A percentile compares a stretch with the other conserved stretches of the same genome.
Conservation (phyloP, 2,797 vertebrate genomes). For the Cyclura pinguis region DNA sequence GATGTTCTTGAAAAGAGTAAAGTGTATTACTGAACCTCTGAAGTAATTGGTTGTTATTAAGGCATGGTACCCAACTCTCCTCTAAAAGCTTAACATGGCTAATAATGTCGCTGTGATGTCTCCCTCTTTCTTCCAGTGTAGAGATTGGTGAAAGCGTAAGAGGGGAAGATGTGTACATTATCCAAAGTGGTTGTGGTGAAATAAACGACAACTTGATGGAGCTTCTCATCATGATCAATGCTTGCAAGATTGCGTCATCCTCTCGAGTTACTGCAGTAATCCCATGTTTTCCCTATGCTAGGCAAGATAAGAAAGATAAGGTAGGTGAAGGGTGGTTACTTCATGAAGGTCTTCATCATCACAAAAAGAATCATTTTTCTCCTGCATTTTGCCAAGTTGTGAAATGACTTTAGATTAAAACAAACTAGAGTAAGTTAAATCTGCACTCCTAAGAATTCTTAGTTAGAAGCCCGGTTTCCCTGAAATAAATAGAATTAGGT, state of each 20-base stretch:
- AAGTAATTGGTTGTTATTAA: neutral
- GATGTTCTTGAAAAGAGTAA: neutral
- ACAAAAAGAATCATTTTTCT: neutral
- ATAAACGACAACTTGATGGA: slow-evolving; percentile 98
- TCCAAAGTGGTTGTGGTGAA: slow-evolving; percentile 95
- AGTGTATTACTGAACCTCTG: neutral
- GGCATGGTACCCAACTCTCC: neutral
- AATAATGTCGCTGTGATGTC: slow-evolving; percentile 6
- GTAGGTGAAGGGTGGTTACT: slow-evolving; percentile 73
- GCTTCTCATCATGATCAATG: slow-evolving; percentile 96
- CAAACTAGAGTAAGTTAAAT: neutral
- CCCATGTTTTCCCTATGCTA: slow-evolving; percentile 94
- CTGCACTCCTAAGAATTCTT: neutral
- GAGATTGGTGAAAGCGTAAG: slow-evolving; percentile 97
- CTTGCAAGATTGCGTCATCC: slow-evolving; percentile 95
- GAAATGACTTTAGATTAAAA: slow-evolving; percentile 13
- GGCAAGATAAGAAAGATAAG: slow-evolving; percentile 97
- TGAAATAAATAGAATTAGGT: neutral
- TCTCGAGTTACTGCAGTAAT: slow-evolving; percentile 95
- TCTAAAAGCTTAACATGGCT: neutral
- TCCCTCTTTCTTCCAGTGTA: slow-evolving; percentile 81
- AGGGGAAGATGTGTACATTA: slow-evolving; percentile 94
- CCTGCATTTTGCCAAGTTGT: slow-evolving; percentile 20
- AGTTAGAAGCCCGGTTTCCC: neutral
- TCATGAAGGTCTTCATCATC: slow-evolving; percentile 6